Evolutionary conservation across 2,113 vertebrate species (phyloP).

Genomic region (Carassius gibelio): DNA sequence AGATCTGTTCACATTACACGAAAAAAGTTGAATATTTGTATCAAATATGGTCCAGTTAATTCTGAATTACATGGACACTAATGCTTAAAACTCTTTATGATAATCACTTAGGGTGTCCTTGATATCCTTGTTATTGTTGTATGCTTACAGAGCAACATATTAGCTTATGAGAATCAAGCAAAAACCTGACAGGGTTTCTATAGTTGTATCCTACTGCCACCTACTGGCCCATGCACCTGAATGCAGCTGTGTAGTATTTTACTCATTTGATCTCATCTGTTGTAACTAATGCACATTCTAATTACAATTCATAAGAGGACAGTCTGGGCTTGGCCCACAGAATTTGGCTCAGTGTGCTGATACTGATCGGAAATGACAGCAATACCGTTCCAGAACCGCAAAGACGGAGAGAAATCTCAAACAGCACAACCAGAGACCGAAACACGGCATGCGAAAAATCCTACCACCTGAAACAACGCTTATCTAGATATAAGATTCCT

Average conservation of each 20-base stretch:
- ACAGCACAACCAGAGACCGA: constrained; percentile 19
- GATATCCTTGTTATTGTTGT: not conserved
- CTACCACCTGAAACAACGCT: not conserved
- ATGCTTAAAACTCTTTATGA: not conserved
- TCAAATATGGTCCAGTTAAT: not conserved
- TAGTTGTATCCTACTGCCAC: constrained; percentile 41
- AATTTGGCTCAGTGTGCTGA: constrained; percentile 24
- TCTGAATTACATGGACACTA: not conserved
- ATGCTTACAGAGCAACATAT: not conserved
- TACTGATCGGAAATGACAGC: constrained; percentile 48
- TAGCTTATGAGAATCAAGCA: not conserved
- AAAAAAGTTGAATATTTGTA: no score
- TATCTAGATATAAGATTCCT: not conserved
- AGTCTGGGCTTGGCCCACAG: constrained; percentile 32
- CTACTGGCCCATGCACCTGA: constrained; percentile 19
- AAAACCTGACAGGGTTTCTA: constrained; percentile 2
- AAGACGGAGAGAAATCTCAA: constrained; percentile 29
- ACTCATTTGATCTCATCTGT: constrained; percentile 29
- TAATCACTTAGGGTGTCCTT: not conserved
- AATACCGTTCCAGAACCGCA: not conserved
- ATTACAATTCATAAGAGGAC: constrained; percentile 21
- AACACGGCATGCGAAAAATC: not conserved
- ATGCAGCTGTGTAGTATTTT: constrained; percentile 9
- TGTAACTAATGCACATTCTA: constrained; percentile 9
- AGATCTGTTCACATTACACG: no score